Evolutionary conservation across 2,113 vertebrate genomes (phyloP), one percentile per base, ranked within the genome.

Genomic region (Cebidichthys violaceus): DNA sequence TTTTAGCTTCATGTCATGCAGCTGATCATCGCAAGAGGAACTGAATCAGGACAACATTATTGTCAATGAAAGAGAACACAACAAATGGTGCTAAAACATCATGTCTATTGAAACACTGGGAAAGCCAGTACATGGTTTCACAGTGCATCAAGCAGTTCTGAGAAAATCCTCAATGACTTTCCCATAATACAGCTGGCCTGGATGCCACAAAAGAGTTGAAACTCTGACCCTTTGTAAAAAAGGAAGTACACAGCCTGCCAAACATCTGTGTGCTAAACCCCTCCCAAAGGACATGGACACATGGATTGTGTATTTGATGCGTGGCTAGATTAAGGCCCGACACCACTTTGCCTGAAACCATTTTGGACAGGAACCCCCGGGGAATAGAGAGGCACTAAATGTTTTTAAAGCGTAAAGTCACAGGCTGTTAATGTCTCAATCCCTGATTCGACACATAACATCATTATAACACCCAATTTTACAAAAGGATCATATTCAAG

Each of bases 231-330:
- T 55, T 29, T 47, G 41, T 77, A 76, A 79, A 84, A 74, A 84
- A 87, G n/a, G 10, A 65, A 52, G 47, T 33, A 50, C 15, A 79
- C 41, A 52, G 43, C 68, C 55, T 43, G 76, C 71, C 45, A 79
- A 82, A 61, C 82, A 84, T 73, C 29, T 84, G 76, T 77, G 82
- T 67, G 70, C 54, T 78, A 70, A 76, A 78, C 61, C 69, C 79
- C 54, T 80, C 85, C 82, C 79, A 52, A 29, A 64, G 85, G 84
- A 77, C 35, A n/a, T n/a, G n/a, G n/a, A n/a, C n/a, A n/a, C n/a
- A n/a, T n/a, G n/a, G n/a, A n/a, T n/a, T n/a, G n/a, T n/a, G n/a
- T n/a, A n/a, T n/a, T n/a, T n/a, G n/a, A n/a, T n/a, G n/a, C n/a
- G n/a, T n/a, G n/a, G n/a, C n/a, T n/a, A n/a, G n/a, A n/a, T n/a